phyloP scores from a whole-genome alignment of 1,140 invertebrate species.

The roundworm (Caenorhabditis elegans) region DNA sequence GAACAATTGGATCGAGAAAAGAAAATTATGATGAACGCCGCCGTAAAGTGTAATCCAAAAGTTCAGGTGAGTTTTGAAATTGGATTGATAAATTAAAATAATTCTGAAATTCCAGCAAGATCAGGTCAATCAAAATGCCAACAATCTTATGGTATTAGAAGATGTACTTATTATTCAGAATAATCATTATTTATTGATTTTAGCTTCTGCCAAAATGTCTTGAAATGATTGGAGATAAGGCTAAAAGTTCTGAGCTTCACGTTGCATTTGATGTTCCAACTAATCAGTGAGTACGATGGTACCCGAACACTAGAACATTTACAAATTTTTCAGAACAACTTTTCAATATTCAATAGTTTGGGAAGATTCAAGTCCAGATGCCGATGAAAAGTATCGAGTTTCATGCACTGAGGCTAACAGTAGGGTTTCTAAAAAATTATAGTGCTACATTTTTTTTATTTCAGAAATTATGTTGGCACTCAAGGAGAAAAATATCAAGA shows the following conservation, averaged over 20 bases:
- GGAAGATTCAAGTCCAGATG: background rate
- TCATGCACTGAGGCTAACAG: background rate
- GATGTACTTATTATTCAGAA: background rate
- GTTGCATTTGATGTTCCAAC: background rate
- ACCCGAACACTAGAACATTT: background rate
- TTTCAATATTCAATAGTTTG: background rate
- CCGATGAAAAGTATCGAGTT: conserved; percentile 1
- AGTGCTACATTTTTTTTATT: background rate
- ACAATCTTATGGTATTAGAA: too few species aligned
- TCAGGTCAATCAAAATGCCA: too few species aligned
- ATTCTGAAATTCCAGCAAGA: too few species aligned
- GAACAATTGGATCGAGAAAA: background rate
- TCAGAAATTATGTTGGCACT: background rate
- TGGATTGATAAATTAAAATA: too few species aligned
- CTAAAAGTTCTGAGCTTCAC: background rate
- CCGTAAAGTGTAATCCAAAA: background rate
- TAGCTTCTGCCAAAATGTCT: conserved; percentile 14
- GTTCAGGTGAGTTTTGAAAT: background rate
- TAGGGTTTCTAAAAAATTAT: background rate
- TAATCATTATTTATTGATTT: background rate
- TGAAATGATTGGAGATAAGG: background rate
- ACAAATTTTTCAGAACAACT: background rate
- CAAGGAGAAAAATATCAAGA: background rate
- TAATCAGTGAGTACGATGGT: background rate
- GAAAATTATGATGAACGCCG: background rate